Evolutionary conservation across 1,140 invertebrate species (phyloP).

Genomic region (Ctenoplectra terminalis): DNA sequence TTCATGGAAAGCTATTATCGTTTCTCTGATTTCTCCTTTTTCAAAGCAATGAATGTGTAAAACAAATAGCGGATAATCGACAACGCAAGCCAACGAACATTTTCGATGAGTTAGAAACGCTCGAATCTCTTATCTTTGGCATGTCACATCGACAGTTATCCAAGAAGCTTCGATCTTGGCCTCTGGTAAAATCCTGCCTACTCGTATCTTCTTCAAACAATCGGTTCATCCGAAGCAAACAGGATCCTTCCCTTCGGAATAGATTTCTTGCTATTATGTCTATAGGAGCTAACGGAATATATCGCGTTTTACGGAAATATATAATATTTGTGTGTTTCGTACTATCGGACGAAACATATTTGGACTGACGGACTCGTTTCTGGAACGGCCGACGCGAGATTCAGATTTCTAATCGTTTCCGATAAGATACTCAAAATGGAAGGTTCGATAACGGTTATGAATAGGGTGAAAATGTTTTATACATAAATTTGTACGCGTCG

Average conservation of each 20-base stretch:
- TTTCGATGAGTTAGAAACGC: too few relatives aligned
- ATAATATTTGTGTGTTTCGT: neutral
- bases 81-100: too few relatives aligned
- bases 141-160: neutral
- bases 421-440: neutral
- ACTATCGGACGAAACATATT: neutral
- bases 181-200: conserved; percentile 13
- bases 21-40: too few relatives aligned
- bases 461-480: too few relatives aligned
- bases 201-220: conserved; percentile 25
- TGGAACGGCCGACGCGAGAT: neutral
- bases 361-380: neutral
- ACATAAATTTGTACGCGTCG: too few relatives aligned
- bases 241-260: neutral
- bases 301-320: neutral
- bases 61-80: too few relatives aligned
- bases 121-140: neutral
- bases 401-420: neutral
- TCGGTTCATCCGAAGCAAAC: conserved; percentile 19
- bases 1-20: too few relatives aligned
- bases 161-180: neutral
- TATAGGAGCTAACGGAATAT: neutral
- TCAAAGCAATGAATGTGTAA: too few relatives aligned
- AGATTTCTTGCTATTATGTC: neutral
- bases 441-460: neutral